A percentile compares a stretch with the other conserved stretches of the same genome.
These are phyloP conservation scores for Eurosta solidaginis DNA, from an alignment of 1,140 invertebrate species.

Conservation along the genomic window DNA sequence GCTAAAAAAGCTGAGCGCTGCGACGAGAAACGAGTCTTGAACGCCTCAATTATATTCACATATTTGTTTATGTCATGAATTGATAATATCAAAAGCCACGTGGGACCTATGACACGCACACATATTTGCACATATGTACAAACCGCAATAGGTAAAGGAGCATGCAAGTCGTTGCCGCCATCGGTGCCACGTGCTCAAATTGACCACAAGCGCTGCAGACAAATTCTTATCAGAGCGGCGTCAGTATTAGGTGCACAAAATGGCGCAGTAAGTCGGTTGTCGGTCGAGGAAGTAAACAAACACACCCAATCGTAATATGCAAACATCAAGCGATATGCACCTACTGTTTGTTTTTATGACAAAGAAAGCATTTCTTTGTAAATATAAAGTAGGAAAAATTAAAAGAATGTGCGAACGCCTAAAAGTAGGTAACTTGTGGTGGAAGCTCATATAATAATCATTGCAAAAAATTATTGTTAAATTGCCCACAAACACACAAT, in stretches of 20 bases:
- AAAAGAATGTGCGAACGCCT: not conserved
- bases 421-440: slow-evolving; percentile 1
- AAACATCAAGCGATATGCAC: not conserved
- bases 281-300: slow-evolving; percentile 36
- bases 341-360: not conserved
- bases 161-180: not conserved
- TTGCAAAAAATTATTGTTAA: not conserved
- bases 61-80: not conserved
- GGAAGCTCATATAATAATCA: not conserved
- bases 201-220: slow-evolving; percentile 37
- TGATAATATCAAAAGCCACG: slow-evolving; percentile 18
- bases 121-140: not conserved
- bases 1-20: too few species aligned
- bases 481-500: not conserved
- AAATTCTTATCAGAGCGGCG: slow-evolving; percentile 59
- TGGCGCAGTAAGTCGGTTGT: slow-evolving; percentile 48
- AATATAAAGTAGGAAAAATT: not conserved
- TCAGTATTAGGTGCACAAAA: slow-evolving; percentile 57
- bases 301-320: not conserved
- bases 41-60: too few species aligned
- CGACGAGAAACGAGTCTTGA: too few species aligned
- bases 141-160: not conserved
- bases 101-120: not conserved
- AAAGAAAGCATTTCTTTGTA: not conserved
- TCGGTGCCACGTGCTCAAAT: slow-evolving; percentile 30